Conservation (phyloP, 2,888 invertebrate species). For the Lasioglossum vierecki region DNA sequence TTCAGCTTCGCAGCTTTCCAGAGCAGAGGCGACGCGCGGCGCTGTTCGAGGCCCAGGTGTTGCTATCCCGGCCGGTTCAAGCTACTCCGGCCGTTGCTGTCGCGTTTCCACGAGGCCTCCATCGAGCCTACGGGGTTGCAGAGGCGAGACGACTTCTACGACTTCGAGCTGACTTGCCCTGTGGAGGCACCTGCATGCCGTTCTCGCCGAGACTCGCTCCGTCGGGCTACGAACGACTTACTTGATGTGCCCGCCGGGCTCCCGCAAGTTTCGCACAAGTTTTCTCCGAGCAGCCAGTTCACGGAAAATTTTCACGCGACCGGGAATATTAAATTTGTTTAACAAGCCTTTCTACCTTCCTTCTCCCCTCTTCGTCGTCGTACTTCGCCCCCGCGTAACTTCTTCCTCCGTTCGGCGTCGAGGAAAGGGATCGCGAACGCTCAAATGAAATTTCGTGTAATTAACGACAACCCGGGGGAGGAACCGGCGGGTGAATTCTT, state of each 20-base stretch:
- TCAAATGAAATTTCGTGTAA: constrained; percentile 74
- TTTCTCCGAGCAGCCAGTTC: constrained; percentile 55
- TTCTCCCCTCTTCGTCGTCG: constrained; percentile 13
- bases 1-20: constrained; percentile 28
- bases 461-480: constrained; percentile 55
- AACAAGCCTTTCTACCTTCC: constrained; percentile 64
- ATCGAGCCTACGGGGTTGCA: constrained; percentile 52
- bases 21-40: constrained; percentile 10
- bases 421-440: constrained; percentile 52
- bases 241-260: constrained; percentile 82
- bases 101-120: constrained; percentile 33
- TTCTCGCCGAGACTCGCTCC: constrained; percentile 25
- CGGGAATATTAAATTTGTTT: constrained; percentile 80
- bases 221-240: constrained; percentile 59
- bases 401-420: constrained; percentile 46
- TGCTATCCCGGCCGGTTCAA: constrained; percentile 69
- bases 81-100: constrained; percentile 66
- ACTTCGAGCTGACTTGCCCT: constrained; percentile 49
- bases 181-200: constrained; percentile 41
- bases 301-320: constrained; percentile 66
- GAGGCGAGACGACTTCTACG: constrained; percentile 62
- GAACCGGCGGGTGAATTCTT: background rate
- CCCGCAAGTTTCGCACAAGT: constrained; percentile 79
- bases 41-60: constrained; percentile 72
- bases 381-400: constrained; percentile 50